Conservation (phyloP, 1,140 invertebrate genomes). For the Eueides isabella region DNA sequence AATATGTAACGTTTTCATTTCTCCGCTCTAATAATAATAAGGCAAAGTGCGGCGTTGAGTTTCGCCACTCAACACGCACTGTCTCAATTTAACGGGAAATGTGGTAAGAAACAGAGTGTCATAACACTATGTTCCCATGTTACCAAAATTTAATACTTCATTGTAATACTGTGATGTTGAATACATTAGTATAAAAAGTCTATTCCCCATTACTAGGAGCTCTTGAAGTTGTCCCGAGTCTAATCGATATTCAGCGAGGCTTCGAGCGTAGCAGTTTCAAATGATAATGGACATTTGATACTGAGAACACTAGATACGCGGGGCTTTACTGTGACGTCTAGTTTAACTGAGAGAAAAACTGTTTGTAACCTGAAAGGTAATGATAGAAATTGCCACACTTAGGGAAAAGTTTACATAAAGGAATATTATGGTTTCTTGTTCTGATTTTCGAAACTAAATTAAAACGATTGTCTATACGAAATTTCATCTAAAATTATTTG, state of each 20-base stretch:
- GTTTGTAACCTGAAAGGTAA: not conserved
- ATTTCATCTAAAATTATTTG: too few species aligned
- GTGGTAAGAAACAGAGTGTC: too few species aligned
- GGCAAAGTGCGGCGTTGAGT: too few species aligned
- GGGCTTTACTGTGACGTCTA: not conserved
- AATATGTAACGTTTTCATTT: too few species aligned
- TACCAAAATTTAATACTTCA: not conserved
- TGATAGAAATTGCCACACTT: not conserved
- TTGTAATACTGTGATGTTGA: not conserved
- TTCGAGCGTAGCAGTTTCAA: slow-evolving; percentile 15
- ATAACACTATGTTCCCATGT: too few species aligned
- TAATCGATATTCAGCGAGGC: slow-evolving; percentile 19
- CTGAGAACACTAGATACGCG: slow-evolving; percentile 11
- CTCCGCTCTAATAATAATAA: too few species aligned
- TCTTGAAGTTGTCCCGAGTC: not conserved
- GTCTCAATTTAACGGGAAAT: too few species aligned
- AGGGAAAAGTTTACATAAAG: too few species aligned
- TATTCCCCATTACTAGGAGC: slow-evolving; percentile 12
- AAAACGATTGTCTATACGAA: too few species aligned
- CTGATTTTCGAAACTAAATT: too few species aligned
- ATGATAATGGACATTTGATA: slow-evolving; percentile 31
- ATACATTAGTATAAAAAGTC: slow-evolving; percentile 15
- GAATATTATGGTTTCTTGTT: too few species aligned
- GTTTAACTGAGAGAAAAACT: slow-evolving; percentile 13
- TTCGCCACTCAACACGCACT: too few species aligned